Evolutionary conservation across 2,113 vertebrate genomes (phyloP).

Genomic region (Cervus canadensis): DNA sequence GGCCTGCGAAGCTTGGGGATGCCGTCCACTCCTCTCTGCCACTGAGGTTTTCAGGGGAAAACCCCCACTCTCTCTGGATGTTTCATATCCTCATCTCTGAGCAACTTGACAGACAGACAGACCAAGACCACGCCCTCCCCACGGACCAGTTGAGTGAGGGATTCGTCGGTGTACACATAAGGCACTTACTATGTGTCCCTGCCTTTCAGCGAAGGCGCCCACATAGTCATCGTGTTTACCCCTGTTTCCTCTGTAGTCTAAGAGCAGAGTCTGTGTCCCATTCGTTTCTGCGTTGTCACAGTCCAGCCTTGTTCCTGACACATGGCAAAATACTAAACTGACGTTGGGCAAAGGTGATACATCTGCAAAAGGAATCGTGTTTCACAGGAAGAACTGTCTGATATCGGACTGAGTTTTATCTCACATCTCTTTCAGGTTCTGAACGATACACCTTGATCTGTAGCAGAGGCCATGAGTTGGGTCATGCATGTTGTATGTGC

Average conservation of each 20-base stretch:
- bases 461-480: not conserved
- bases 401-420: not conserved
- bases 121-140: rapidly evolving
- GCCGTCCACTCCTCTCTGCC: not conserved
- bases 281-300: not conserved
- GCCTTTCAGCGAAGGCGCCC: not conserved
- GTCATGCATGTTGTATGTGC: rapidly evolving
- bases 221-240: not conserved
- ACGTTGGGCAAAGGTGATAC: not conserved
- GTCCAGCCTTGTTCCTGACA: not conserved
- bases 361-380: not conserved
- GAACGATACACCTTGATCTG: not conserved
- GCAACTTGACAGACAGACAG: not conserved
- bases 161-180: not conserved
- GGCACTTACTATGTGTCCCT: rapidly evolving
- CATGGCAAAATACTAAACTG: not conserved
- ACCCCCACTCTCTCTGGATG: rapidly evolving
- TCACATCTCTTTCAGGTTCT: not conserved
- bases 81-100: not conserved
- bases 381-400: not conserved
- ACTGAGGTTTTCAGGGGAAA: not conserved
- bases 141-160: rapidly evolving
- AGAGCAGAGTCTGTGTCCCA: rapidly evolving
- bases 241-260: not conserved
- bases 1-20: rapidly evolving